Percentiles rank a stretch among this genome's conserved stretches.
Conservation (phyloP, 2,797 vertebrate species). For the Enteromius afrohamiltoni region DNA sequence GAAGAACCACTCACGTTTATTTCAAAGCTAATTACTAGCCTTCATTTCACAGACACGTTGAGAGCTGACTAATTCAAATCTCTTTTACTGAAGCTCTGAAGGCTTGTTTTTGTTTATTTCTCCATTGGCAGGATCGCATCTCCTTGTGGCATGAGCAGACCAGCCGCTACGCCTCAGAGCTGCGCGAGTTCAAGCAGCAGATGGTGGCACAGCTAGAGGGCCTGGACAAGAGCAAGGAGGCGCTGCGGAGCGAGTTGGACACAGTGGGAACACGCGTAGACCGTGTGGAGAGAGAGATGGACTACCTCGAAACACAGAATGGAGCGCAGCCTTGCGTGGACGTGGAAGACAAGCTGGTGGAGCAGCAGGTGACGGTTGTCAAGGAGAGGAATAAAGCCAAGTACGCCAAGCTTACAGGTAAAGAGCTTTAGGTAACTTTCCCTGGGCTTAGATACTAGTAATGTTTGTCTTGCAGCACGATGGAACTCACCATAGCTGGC, state of each 20-base stretch:
- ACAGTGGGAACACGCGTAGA: constrained; percentile 85
- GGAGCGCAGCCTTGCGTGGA: constrained; percentile 90
- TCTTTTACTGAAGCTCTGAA: neutral
- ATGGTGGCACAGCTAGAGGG: constrained; percentile 90
- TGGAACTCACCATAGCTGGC: neutral
- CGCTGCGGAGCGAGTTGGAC: constrained; percentile 83
- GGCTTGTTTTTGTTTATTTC: constrained; percentile 39
- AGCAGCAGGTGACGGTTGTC: constrained; percentile 84
- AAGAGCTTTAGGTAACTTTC: neutral
- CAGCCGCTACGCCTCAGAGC: constrained; percentile 89
- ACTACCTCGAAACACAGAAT: constrained; percentile 95
- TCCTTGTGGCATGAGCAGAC: constrained; percentile 94
- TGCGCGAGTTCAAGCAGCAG: constrained; percentile 95
- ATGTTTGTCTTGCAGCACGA: neutral
- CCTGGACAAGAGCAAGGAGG: constrained; percentile 91
- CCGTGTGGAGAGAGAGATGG: constrained; percentile 92
- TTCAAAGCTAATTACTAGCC: neutral
- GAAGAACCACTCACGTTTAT: constrained; percentile 6
- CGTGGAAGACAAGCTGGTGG: constrained; percentile 88
- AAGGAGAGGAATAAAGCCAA: constrained; percentile 89
- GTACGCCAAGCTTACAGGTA: constrained; percentile 89
- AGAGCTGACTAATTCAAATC: neutral
- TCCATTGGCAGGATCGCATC: constrained; percentile 56
- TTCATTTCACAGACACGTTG: constrained; percentile 8
- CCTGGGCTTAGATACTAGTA: neutral